Base-by-base conservation (phyloP, 2,888 invertebrate species). In the Diadromus collaris region DNA sequence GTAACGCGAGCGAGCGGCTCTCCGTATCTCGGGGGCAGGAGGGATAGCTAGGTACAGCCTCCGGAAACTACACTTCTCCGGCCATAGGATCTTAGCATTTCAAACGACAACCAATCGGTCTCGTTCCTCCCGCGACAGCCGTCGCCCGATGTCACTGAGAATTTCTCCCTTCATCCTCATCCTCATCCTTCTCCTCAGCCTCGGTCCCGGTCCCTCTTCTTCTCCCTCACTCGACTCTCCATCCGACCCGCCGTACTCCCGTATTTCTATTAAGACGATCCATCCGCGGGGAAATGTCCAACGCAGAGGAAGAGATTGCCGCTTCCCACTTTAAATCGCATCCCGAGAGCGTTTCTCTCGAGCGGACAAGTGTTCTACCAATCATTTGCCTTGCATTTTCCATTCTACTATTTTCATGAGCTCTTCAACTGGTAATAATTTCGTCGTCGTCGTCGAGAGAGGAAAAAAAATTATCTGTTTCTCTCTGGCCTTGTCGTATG, bases 221-320 rank as follows among this genome's bases (percentile, higher is more conserved):
- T n/a, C n/a, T n/a, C n/a, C n/a, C n/a, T n/a, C n/a, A n/a, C n/a
- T n/a, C n/a, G n/a, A 24, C 46, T 41, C 51, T 21, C 41, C n/a
- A 5, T 1, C 13, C 44, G 10, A 27, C 67, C 56, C 64, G 64
- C 74, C 46, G 69, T 41, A 63, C 54, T 48, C 78, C 48, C 81
- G 72, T 80, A 82, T 83, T 82, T 82, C 78, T 74, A 80, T 80
- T 75, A 78, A 81, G 78, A 79, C 67, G 77, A 82, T 79, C 74
- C 74, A 79, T 78, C 73, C 77, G 67, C 51, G 63, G 73, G 75
- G 78, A 83, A 76, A 78, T 61, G 72, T 75, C 67, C 44, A 41
- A 63, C 5, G 41, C 44, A 51, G 51, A 54, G 64, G 63, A 61
- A 27, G 54, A 76, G 60, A 24, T 64, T 44, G 46, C 34, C 46